Percentiles rank a stretch among this genome's conserved stretches.
These are phyloP conservation scores for Urophycis tenuis DNA, from an alignment of 2,797 vertebrate species.

Conservation along the genomic window DNA sequence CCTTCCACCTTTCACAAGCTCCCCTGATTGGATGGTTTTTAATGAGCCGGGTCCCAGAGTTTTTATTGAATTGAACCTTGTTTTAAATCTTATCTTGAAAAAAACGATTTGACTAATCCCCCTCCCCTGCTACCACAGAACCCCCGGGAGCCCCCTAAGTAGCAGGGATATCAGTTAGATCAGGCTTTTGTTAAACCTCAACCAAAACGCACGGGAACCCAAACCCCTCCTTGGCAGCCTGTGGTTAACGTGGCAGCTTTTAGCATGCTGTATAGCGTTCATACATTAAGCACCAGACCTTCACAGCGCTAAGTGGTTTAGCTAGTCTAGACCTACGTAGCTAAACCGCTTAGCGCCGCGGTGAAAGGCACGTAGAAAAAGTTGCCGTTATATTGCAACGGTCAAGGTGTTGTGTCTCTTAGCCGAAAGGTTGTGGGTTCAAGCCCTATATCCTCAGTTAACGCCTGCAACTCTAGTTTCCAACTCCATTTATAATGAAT, in stretches of 20 bases:
- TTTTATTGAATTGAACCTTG: slow-evolving; percentile 49
- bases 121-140: slow-evolving; percentile 17
- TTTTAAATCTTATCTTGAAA: slow-evolving; percentile 54
- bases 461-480: too few relatives aligned
- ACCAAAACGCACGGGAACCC: slow-evolving; percentile 32
- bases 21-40: background rate
- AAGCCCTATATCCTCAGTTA: background rate
- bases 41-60: slow-evolving; percentile 30
- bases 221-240: slow-evolving; percentile 18
- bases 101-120: slow-evolving; percentile 41
- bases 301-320: background rate
- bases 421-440: background rate
- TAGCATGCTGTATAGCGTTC: background rate
- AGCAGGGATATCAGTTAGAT: slow-evolving; percentile 52
- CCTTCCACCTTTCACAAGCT: background rate
- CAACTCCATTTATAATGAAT: too few relatives aligned
- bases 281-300: background rate
- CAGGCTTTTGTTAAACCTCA: slow-evolving; percentile 40
- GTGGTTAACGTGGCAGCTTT: background rate
- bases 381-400: too few relatives aligned
- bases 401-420: background rate
- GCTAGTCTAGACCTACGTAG: background rate
- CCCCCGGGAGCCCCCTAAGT: slow-evolving; percentile 57
- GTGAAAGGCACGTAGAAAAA: too few relatives aligned
- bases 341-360: background rate